phyloP scores from a whole-genome alignment of 2,797 vertebrate species.

The Huso huso region DNA sequence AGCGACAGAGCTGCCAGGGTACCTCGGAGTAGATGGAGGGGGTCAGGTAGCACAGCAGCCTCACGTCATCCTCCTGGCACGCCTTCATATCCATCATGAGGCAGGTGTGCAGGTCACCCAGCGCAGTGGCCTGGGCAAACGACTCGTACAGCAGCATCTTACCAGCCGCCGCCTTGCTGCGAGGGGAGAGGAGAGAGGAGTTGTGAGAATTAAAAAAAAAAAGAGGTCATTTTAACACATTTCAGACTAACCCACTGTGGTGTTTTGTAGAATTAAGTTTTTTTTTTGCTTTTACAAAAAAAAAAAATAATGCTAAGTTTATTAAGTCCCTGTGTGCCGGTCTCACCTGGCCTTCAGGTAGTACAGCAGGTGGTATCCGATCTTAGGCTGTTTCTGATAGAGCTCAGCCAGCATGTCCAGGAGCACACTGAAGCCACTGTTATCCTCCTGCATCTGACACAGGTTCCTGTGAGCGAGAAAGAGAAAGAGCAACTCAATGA shows the following conservation, averaged over 20 bases:
- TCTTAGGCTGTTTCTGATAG: slow-evolving; percentile 96
- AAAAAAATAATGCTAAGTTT: no score
- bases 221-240: no score
- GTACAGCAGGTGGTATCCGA: slow-evolving; percentile 90
- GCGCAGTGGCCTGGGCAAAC: slow-evolving; percentile 88
- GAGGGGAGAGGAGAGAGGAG: background rate
- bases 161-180: slow-evolving; percentile 85
- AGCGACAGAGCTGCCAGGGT: background rate
- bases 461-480: slow-evolving; percentile 64
- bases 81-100: slow-evolving; percentile 99
- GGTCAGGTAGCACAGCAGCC: slow-evolving; percentile 88
- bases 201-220: no score
- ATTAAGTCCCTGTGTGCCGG: no score
- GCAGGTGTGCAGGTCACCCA: slow-evolving; percentile 89
- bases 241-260: no score
- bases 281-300: no score
- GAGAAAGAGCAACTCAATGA: background rate
- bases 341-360: slow-evolving; percentile 54
- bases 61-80: slow-evolving; percentile 88
- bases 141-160: slow-evolving; percentile 95
- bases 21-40: slow-evolving; percentile 92
- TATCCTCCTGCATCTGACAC: slow-evolving; percentile 95
- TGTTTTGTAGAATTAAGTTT: no score
- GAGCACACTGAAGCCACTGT: slow-evolving; percentile 85
- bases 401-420: slow-evolving; percentile 87